Evolutionary conservation across 2,797 vertebrate species (phyloP).

Genomic region (Pachyuromys duprasi): DNA sequence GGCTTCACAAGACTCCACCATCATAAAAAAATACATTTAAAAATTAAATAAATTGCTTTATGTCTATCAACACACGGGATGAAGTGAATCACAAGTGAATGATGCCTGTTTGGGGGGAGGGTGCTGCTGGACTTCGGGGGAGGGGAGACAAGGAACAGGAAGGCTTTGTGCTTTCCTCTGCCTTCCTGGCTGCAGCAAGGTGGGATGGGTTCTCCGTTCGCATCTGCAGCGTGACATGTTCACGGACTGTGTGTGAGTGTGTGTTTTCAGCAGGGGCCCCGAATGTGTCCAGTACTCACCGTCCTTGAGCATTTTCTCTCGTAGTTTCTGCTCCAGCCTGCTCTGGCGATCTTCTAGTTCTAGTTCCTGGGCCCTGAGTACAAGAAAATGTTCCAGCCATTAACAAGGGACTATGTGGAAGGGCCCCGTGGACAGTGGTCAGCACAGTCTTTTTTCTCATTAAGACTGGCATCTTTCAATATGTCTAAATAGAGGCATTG

Average conservation of each 20-base stretch:
- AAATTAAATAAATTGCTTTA: background rate
- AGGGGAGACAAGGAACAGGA: background rate
- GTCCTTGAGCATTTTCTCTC: conserved; percentile 90
- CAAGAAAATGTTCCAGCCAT: conserved; percentile 59
- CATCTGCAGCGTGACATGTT: background rate
- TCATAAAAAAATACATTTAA: background rate
- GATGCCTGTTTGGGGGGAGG: background rate
- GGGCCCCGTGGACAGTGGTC: background rate
- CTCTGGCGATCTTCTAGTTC: conserved; percentile 96
- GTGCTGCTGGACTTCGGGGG: background rate
- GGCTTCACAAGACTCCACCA: background rate
- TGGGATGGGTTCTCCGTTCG: background rate
- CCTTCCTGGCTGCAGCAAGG: background rate
- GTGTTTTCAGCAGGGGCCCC: background rate
- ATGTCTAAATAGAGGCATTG: background rate
- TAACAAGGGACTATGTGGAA: background rate
- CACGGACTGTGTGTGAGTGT: background rate
- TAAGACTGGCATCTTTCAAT: background rate
- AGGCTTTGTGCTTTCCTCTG: background rate
- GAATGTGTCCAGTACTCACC: conserved; percentile 86
- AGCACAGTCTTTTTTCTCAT: background rate
- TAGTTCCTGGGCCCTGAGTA: conserved; percentile 93
- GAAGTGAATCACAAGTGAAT: background rate
- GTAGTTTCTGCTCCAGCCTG: conserved; percentile 92
- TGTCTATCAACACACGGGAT: background rate